A percentile compares a stretch with the other conserved stretches of the same genome.
Conservation (phyloP, 2,888 invertebrate genomes). For the Meiosimyza platycephala region DNA sequence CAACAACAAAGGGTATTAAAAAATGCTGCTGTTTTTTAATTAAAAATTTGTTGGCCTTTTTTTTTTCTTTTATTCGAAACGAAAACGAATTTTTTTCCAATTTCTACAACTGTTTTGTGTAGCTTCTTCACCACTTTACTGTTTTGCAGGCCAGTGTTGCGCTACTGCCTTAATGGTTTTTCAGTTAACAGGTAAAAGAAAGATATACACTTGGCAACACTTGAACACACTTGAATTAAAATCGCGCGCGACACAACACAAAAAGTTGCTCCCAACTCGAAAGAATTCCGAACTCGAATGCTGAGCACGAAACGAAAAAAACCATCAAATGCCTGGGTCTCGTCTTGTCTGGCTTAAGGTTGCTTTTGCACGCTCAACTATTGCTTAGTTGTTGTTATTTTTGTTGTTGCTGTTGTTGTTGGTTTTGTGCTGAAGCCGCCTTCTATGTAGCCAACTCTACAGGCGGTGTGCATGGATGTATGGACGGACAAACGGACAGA, state of each 20-base stretch:
- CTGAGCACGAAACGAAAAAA: slow-evolving; percentile 64
- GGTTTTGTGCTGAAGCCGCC: slow-evolving; percentile 23
- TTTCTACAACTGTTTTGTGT: not conserved
- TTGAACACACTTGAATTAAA: slow-evolving; percentile 21
- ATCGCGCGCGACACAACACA: slow-evolving; percentile 40
- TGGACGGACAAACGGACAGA: not conserved
- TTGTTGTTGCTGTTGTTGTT: slow-evolving; percentile 38
- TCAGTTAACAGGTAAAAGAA: not conserved
- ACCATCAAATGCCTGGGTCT: slow-evolving; percentile 62
- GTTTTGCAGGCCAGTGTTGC: too few species aligned
- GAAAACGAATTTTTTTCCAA: not conserved
- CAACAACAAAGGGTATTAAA: slow-evolving; percentile 6
- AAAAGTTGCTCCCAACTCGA: slow-evolving; percentile 66
- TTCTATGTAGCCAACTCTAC: slow-evolving; percentile 5
- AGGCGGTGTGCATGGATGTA: slow-evolving; percentile 42
- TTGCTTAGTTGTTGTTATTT: slow-evolving; percentile 40
- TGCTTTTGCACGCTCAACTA: not conserved
- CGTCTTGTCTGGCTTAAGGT: not conserved
- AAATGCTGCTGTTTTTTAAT: not conserved
- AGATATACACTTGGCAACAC: slow-evolving; percentile 1
- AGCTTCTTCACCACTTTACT: too few species aligned
- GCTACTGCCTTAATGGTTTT: too few species aligned
- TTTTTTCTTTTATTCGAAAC: not conserved
- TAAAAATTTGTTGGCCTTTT: slow-evolving; percentile 13
- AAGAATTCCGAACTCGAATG: slow-evolving; percentile 68